Evolutionary conservation across 1,140 invertebrate species (phyloP).

Genomic region (Chrysopa pallens): DNA sequence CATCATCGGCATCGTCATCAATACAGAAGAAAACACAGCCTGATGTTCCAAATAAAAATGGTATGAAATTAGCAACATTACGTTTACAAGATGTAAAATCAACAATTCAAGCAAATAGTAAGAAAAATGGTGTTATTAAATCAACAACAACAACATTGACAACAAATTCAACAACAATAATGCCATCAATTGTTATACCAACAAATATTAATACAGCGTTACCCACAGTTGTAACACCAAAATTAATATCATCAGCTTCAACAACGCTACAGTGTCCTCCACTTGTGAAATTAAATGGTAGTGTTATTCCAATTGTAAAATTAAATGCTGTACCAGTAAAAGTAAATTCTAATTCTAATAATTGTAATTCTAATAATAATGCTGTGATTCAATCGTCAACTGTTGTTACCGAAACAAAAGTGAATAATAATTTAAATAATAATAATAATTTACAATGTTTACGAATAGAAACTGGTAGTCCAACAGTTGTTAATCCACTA

Average conservation of each 20-base stretch:
- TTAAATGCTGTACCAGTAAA: slow-evolving; percentile 17
- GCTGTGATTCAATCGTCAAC: not conserved
- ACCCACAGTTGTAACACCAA: slow-evolving; percentile 14
- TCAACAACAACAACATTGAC: no score
- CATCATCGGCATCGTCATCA: not conserved
- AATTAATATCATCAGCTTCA: not conserved
- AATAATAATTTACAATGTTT: not conserved
- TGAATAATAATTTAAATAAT: not conserved
- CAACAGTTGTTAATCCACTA: not conserved
- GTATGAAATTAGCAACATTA: no score
- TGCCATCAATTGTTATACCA: not conserved
- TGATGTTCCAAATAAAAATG: no score
- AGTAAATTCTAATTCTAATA: slow-evolving; percentile 4
- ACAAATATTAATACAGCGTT: slow-evolving; percentile 13
- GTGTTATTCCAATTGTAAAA: slow-evolving; percentile 20
- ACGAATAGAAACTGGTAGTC: not conserved
- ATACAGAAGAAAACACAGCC: no score
- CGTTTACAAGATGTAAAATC: no score
- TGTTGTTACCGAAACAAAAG: not conserved
- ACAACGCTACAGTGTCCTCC: not conserved
- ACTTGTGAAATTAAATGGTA: not conserved
- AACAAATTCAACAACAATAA: slow-evolving; percentile 5
- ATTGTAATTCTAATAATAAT: not conserved
- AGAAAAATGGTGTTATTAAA: no score
- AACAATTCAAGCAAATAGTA: no score